Base-by-base conservation (phyloP, 2,888 invertebrate species). In the Adineta ricciae region DNA sequence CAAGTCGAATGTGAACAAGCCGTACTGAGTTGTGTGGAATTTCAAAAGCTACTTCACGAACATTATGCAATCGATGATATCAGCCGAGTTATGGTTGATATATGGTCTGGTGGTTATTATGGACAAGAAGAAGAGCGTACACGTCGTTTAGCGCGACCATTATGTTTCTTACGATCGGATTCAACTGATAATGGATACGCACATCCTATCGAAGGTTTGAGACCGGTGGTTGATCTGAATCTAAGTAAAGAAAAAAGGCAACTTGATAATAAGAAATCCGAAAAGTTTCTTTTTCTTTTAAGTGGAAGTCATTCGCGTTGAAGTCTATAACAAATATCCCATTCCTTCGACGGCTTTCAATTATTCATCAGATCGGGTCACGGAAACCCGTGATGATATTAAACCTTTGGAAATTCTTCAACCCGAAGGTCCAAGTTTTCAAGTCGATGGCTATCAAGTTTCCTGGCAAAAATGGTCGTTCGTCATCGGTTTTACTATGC, bases 391-490 rank as follows among this genome's bases (percentile, higher is more conserved):
- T n/a, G 21, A 41, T 46, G 85, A 84, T 78, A 52, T 84, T 38
- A 86, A 86, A 32, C 86, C 86, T 27, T 49, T 86, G 24, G 72
- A 85, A 27, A 86, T 86, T 36, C 11, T 36, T 32, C 86, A 86
- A 52, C 72, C 24, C 14, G 41, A 86, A 38, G 86, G 86, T 73
- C 86, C 86, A n/a, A 86, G 86, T 86, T 86, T 86, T 86, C 38
- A 84, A n/a, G 84, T 84, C 32, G 41, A 84, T 41, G 84, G 85
- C 19, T 21, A 84, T 41, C 85, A 84, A 7, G 85, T 84, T 5
- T 41, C 16, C 4, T 86, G 86, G 86, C 86, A 86, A 86, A 86
- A 86, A 27, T 86, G 86, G 86, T 24, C 32, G n/a, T 72, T 86
- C 24, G 78, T 86, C 3, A 49, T 86, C 21, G 86, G 86, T 24